These are phyloP conservation scores for Eledona agricola DNA, from an alignment of 2,888 invertebrate genomes.

Conservation along the genomic window DNA sequence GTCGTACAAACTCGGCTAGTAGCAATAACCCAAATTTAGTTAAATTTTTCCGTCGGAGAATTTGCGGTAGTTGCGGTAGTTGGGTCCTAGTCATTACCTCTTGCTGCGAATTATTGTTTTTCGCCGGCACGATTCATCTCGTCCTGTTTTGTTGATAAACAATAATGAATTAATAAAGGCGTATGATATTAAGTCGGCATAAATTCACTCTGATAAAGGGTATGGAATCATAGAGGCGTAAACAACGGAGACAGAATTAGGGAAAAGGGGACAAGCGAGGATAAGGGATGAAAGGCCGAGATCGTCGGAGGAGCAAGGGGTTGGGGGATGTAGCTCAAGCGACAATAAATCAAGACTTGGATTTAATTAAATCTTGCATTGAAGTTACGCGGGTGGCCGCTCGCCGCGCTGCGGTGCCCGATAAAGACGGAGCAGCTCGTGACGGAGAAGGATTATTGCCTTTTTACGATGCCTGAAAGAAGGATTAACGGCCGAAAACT, in stretches of 20 bases:
- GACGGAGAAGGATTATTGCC: constrained; percentile 34
- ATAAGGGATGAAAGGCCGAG: constrained; percentile 47
- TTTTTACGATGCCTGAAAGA: constrained; percentile 22
- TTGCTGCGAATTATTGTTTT: constrained; percentile 5
- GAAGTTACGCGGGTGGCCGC: constrained; percentile 65
- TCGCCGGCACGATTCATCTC: constrained; percentile 15
- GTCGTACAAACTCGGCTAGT: too few species aligned
- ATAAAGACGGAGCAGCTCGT: constrained; percentile 44
- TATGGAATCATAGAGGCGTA: constrained; percentile 52
- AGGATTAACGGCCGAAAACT: constrained; percentile 12
- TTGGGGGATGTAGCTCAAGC: constrained; percentile 53
- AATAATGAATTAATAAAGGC: constrained; percentile 49
- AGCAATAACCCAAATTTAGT: too few species aligned
- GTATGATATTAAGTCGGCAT: constrained; percentile 49
- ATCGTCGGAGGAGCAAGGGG: constrained; percentile 36
- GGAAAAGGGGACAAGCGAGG: constrained; percentile 42
- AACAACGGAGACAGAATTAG: constrained; percentile 48
- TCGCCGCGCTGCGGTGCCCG: constrained; percentile 61
- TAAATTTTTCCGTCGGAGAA: too few species aligned
- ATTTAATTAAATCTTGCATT: constrained; percentile 68
- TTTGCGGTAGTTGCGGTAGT: not conserved
- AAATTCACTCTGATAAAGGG: constrained; percentile 48
- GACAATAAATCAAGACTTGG: constrained; percentile 67
- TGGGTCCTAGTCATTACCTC: constrained; percentile 7
- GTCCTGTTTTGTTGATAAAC: constrained; percentile 33